Evolutionary conservation across 2,888 invertebrate genomes (phyloP), one percentile per base, ranked within the genome.

Genomic region (Orthosia gothica): DNA sequence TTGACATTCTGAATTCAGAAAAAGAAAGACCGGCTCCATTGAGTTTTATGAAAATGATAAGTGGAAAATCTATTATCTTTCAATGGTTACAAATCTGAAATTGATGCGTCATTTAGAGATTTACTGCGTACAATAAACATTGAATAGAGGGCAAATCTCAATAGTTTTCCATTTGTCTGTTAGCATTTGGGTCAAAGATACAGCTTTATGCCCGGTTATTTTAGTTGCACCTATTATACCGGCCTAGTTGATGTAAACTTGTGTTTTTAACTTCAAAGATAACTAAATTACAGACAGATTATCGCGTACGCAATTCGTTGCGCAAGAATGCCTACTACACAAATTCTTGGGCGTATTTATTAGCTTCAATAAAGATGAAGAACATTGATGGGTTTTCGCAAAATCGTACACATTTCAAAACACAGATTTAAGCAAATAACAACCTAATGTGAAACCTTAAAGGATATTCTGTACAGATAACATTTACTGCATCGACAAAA

Each of bases 401-500:
- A 65, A 61, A 54, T 68, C 49, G 32, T 18, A 47, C 23, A 54
- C n/a, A 66, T 82, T 76, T 59, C 13, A 59, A 82, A 67, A 50
- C 32, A 2, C 40, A 40, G 32, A 49, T 59, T 49, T 67, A 47
- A 63, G 58, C 7, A 59, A 16, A 57, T 45, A 63, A 57, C 55
- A 76, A 63, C 64, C 64, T 64, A 63, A 69, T 77, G 65, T 68
- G 74, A 73, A 79, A 67, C 67, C 70, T 78, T 23, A 77, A 74
- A 87, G 77, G 87, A 83, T 78, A 78, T 76, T 75, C 49, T 72
- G 70, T 69, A 69, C 50, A 69, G 63, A 84, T 75, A 88, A 81
- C 54, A 79, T 54, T 84, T 78, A 87, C 81, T 70, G 78, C 89
- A 90, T 89, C 89, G 90, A 90, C 89, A 69, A 87, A 91, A 91